Percentiles rank a stretch among this genome's conserved stretches.
Evolutionary conservation across 1,140 invertebrate species (phyloP).

Genomic region (Cydia splendana): DNA sequence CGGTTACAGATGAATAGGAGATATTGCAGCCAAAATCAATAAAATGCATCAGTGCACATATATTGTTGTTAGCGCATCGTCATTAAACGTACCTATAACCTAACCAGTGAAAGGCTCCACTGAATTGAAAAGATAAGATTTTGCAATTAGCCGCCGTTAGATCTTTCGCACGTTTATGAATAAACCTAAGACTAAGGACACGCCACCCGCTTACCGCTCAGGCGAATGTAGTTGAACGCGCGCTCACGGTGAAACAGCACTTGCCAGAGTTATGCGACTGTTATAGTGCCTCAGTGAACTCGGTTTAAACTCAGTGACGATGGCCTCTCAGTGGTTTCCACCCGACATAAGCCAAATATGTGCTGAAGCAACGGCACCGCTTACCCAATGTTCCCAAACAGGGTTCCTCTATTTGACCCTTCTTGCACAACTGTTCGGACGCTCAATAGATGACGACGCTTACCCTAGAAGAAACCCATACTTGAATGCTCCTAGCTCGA

Average conservation of each 20-base stretch:
- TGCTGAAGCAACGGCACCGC: constrained; percentile 66
- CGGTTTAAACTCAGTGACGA: constrained; percentile 41
- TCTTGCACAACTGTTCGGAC: constrained; percentile 80
- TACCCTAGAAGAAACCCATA: constrained; percentile 50
- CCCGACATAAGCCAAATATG: constrained; percentile 80
- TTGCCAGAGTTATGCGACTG: not conserved
- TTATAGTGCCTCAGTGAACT: constrained; percentile 14
- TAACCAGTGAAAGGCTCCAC: not conserved
- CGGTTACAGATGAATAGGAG: not conserved
- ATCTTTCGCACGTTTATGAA: constrained; percentile 16
- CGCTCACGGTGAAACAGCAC: constrained; percentile 2
- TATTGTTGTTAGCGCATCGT: constrained; percentile 6
- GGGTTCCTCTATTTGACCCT: constrained; percentile 81
- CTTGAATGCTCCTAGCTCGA: constrained; percentile 3
- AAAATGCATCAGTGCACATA: not conserved
- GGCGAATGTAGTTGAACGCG: not conserved
- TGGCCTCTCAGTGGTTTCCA: constrained; percentile 75
- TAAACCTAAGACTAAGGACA: constrained; percentile 16
- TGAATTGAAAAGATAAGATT: constrained; percentile 6
- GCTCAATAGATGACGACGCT: constrained; percentile 59
- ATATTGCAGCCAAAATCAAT: not conserved
- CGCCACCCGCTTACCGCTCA: not conserved
- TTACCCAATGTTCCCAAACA: constrained; percentile 81
- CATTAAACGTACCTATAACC: not conserved
- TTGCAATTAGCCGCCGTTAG: constrained; percentile 11